Percentiles rank a stretch among this genome's conserved stretches.
Evolutionary conservation across 2,113 vertebrate genomes (phyloP).

Genomic region (Otis tarda): DNA sequence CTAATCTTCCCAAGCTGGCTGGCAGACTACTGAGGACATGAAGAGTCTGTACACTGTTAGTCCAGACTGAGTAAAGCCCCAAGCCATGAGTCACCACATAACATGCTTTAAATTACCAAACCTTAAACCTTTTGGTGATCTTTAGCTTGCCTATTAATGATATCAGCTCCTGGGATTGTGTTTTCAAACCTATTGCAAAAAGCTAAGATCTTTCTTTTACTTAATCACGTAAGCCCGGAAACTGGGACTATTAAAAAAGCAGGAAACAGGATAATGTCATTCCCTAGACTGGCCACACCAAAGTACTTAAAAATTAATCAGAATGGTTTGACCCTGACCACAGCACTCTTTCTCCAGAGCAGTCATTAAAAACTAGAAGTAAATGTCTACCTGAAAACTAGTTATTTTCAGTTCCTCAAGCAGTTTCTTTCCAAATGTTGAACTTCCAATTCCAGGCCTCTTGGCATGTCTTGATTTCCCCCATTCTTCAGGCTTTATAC

Average conservation of each 20-base stretch:
- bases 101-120: background rate
- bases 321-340: background rate
- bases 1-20: background rate
- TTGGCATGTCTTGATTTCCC: background rate
- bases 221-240: background rate
- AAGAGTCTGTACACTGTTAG: background rate
- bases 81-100: background rate
- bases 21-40: background rate
- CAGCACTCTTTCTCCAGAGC: background rate
- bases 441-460: background rate
- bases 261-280: background rate
- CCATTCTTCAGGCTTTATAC: background rate
- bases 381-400: background rate
- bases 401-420: background rate
- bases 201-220: background rate
- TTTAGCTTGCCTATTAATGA: background rate
- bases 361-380: background rate
- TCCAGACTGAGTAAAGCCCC: background rate
- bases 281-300: background rate
- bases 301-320: background rate
- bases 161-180: accelerated
- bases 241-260: background rate
- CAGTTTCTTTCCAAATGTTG: background rate
- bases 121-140: background rate
- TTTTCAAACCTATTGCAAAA: background rate